Evolutionary conservation across 1,140 invertebrate genomes (phyloP), one percentile per base, ranked within the genome.

Genomic region (Sinonovacula constricta): DNA sequence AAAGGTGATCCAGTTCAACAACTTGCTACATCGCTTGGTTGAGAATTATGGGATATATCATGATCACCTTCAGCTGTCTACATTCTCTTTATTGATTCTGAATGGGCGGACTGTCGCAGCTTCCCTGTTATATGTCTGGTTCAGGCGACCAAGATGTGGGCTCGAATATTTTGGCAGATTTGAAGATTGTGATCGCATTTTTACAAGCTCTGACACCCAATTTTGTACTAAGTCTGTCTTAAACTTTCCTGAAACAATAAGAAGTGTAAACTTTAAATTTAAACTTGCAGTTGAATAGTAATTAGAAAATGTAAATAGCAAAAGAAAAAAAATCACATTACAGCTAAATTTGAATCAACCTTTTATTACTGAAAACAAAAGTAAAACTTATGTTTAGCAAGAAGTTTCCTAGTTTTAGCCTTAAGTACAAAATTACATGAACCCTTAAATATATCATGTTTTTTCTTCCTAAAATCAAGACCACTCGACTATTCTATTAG

Each of bases 171-270:
- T 34, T 24, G 53, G 54, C n/a, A 36, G 28, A 31, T 15, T 7
- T 34, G 57, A 26, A 15, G 78, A 60, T 36, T 80, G 68, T 26
- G 34, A 68, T n/a, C 83, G 70, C 15, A 79, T 51, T 49, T 69
- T 62, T 36, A 78, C 56, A 36, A 84, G 70, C 66, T 80, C 80
- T 67, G 60, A 66, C 12, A 76, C 81, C 83, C 83, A 85, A 53
- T 68, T 67, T 67, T 83, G 71, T 0, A 85, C 81, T 57, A 72
- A 78, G 3, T 65, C 39, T 57, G 81, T 80, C 24, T 81, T 57
- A 33, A 85, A 85, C 57, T 83, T 83, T 39, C 83, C 83, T 84
- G 67, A 14, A 83, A 80, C 15, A 53, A 56, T 63, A 63, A 5
- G 12, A 65, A 10, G n/a, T 24, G 18, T 60, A 22, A 60, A 26